Evolutionary conservation across 2,113 vertebrate species (phyloP).

Genomic region (Paralichthys olivaceus): DNA sequence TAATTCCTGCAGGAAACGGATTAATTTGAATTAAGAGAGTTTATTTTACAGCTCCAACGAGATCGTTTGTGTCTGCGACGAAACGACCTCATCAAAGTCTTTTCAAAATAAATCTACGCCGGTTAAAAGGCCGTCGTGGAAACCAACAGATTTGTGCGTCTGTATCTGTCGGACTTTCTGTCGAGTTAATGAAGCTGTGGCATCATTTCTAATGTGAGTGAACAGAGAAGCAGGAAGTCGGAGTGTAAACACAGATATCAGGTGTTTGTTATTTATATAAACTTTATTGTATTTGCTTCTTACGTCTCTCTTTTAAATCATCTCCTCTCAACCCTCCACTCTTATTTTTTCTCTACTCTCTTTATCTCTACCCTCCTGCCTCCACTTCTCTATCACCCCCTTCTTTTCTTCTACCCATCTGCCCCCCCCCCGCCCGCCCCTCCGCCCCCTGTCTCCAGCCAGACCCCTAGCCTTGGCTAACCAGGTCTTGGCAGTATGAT

Average conservation of each 20-base stretch:
- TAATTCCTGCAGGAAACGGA: too few species aligned
- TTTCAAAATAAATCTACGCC: too few species aligned
- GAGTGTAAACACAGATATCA: conserved; percentile 41
- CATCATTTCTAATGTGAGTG: background rate
- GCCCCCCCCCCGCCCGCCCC: conserved; percentile 1
- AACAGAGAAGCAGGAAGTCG: conserved; percentile 48
- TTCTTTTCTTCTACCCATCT: conserved; percentile 57
- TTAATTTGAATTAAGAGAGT: too few species aligned
- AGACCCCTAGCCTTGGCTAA: conserved; percentile 88
- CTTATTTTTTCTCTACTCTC: conserved; percentile 2
- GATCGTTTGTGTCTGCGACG: too few species aligned
- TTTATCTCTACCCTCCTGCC: conserved; percentile 10
- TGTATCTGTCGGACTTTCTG: too few species aligned
- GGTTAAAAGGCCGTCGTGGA: too few species aligned
- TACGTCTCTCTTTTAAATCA: conserved; percentile 29
- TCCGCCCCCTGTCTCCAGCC: conserved; percentile 79
- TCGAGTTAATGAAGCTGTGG: background rate
- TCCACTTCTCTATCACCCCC: conserved; percentile 66
- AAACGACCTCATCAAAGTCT: too few species aligned
- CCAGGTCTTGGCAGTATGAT: conserved; percentile 98
- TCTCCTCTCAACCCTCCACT: conserved; percentile 30
- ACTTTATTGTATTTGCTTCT: conserved; percentile 23
- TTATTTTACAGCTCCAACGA: too few species aligned
- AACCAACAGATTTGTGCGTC: too few species aligned
- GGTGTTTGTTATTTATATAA: conserved; percentile 14